Conservation (phyloP, 2,888 invertebrate genomes). For the Alcis repandata region DNA sequence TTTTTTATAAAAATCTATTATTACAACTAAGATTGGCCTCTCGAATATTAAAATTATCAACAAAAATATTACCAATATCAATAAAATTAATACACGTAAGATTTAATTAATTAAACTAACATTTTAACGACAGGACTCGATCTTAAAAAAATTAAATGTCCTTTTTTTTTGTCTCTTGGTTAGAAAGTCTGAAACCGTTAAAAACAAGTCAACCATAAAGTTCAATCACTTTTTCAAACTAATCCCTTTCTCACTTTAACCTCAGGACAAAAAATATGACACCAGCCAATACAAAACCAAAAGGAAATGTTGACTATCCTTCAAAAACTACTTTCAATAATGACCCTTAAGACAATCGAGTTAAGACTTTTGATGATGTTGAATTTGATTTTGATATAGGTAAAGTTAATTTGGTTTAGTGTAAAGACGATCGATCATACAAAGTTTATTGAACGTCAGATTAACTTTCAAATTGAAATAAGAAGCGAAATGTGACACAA, state of each 20-base stretch:
- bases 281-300: conserved; percentile 49
- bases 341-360: conserved; percentile 48
- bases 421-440: conserved; percentile 72
- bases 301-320: conserved; percentile 43
- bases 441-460: conserved; percentile 73
- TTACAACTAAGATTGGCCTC: too few species aligned
- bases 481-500: conserved; percentile 71
- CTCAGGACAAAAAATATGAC: conserved; percentile 67
- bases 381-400: conserved; percentile 17
- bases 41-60: too few species aligned
- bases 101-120: too few species aligned
- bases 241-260: conserved; percentile 58
- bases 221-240: conserved; percentile 66
- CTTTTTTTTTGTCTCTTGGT: conserved; percentile 1
- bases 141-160: too few species aligned
- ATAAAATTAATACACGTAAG: too few species aligned
- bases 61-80: too few species aligned
- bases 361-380: conserved; percentile 41
- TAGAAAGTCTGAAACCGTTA: conserved; percentile 26
- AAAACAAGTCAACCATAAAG: conserved; percentile 71
- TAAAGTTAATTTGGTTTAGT: conserved; percentile 47
- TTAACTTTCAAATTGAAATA: conserved; percentile 71
- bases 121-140: too few species aligned
- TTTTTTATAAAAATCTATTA: background rate
- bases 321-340: conserved; percentile 35